Percentiles rank a stretch among this genome's conserved stretches.
Evolutionary conservation across 2,888 invertebrate species (phyloP).

Genomic region (Lochmaea capreae): DNA sequence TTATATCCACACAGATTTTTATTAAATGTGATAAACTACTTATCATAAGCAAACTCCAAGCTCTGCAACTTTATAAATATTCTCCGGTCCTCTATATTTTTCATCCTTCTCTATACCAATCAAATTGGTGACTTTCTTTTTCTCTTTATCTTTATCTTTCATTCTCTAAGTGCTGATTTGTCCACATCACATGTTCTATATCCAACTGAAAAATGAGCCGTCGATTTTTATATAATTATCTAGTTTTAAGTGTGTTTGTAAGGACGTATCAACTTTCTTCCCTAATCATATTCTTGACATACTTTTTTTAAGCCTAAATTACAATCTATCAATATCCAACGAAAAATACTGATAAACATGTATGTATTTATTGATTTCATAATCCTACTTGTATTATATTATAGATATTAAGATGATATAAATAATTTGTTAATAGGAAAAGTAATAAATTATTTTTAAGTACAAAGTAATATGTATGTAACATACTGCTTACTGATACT

Average conservation of each 20-base stretch:
- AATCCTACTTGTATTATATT: slow-evolving; percentile 7
- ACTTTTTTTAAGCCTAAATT: slow-evolving; percentile 9
- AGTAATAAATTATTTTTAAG: background rate
- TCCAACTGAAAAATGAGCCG: no score
- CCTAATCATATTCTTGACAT: slow-evolving; percentile 14
- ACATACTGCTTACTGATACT: background rate
- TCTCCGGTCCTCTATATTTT: no score
- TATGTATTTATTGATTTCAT: slow-evolving; percentile 11
- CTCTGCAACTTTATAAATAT: no score
- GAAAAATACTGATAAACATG: slow-evolving; percentile 9
- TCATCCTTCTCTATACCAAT: no score
- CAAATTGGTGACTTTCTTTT: no score
- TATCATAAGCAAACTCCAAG: no score
- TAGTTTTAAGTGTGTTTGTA: background rate
- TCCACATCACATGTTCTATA: no score
- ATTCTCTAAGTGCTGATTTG: no score
- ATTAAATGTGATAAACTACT: no score
- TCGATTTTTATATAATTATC: no score
- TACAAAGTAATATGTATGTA: background rate
- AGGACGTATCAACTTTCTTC: background rate
- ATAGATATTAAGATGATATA: slow-evolving; percentile 3
- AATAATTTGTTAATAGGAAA: slow-evolving; percentile 4
- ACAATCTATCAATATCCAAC: background rate
- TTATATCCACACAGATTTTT: no score
- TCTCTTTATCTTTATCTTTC: no score